Conservation (phyloP, 2,797 vertebrate genomes). For the Pipistrellus nathusii region DNA sequence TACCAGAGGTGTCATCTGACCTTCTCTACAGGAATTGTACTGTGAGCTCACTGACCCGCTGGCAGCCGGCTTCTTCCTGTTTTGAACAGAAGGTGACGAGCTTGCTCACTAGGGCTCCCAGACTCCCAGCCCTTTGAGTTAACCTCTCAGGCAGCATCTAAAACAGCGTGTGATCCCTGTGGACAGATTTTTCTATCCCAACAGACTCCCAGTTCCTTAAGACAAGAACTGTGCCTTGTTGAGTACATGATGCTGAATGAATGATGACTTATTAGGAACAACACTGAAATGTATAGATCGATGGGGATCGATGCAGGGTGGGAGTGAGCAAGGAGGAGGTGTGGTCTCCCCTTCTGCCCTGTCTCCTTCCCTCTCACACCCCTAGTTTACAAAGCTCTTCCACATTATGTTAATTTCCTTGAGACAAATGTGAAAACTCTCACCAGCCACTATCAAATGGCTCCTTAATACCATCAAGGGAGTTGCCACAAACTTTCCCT, state of each 20-base stretch:
- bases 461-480: background rate
- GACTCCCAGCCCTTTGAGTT: background rate
- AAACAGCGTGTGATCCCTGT: background rate
- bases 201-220: background rate
- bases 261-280: background rate
- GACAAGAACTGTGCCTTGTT: background rate
- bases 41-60: background rate
- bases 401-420: background rate
- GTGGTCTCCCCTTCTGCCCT: too few species aligned
- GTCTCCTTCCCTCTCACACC: accelerated
- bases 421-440: background rate
- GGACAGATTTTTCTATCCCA: background rate
- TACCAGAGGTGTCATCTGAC: background rate
- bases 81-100: background rate
- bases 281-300: accelerated
- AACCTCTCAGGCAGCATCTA: background rate
- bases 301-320: accelerated
- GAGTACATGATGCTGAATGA: background rate
- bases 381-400: background rate
- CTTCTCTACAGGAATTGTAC: background rate
- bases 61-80: background rate
- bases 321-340: background rate
- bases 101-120: background rate
- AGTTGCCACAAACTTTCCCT: background rate
- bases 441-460: background rate